Percentiles rank a stretch among this genome's conserved stretches.
These are phyloP conservation scores for Lasioglossum calceatum DNA, from an alignment of 2,888 invertebrate species.

Conservation along the genomic window DNA sequence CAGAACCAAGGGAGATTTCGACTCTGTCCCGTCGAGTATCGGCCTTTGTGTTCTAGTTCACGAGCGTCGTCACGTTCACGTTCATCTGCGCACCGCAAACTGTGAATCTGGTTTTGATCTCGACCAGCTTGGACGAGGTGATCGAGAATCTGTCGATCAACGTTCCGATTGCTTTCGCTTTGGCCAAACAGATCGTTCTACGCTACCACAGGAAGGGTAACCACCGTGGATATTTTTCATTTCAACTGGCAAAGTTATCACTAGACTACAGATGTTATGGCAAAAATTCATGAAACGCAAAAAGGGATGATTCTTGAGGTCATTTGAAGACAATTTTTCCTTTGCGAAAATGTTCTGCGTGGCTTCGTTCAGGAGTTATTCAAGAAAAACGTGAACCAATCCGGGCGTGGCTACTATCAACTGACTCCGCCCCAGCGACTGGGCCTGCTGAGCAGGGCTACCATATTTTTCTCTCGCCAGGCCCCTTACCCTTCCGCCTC, in stretches of 20 bases:
- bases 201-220: conserved; percentile 53
- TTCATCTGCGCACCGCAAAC: conserved; percentile 60
- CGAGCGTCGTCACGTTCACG: conserved; percentile 27
- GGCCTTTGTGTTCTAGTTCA: conserved; percentile 46
- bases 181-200: conserved; percentile 53
- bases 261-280: background rate
- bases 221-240: background rate
- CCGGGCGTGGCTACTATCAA: too few species aligned
- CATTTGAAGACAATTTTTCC: too few species aligned
- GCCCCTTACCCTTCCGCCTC: too few species aligned
- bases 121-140: conserved; percentile 47
- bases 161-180: conserved; percentile 51
- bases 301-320: background rate
- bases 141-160: conserved; percentile 65
- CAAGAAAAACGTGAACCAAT: too few species aligned
- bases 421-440: too few species aligned
- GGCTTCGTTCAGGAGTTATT: too few species aligned
- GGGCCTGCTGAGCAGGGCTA: too few species aligned
- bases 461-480: too few species aligned
- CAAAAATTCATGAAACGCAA: background rate
- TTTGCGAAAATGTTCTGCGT: too few species aligned
- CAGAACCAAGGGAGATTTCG: conserved; percentile 50
- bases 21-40: conserved; percentile 11
- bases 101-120: conserved; percentile 44
- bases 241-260: background rate